phyloP scores from a whole-genome alignment of 2,113 vertebrate species.

The Corvus moneduloides region DNA sequence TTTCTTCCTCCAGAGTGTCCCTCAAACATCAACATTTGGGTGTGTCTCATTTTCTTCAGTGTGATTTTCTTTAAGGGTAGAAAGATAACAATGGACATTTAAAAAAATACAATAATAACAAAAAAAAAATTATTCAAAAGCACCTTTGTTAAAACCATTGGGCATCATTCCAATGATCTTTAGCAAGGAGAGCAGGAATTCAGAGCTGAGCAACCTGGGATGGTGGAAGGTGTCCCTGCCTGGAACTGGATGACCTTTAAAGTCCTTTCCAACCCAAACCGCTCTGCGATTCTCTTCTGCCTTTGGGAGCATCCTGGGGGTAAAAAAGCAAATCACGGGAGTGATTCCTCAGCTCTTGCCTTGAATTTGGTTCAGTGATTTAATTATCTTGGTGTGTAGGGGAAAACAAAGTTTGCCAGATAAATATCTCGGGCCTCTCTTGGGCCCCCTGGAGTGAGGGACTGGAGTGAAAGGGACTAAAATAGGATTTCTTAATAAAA shows the following conservation, averaged over 20 bases:
- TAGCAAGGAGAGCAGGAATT: not conserved
- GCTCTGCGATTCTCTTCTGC: not conserved
- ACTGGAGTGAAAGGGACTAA: not conserved
- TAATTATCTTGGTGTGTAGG: not conserved
- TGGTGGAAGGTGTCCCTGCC: not conserved
- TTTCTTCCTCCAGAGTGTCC: not conserved
- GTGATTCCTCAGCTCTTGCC: not conserved
- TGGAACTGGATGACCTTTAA: not conserved
- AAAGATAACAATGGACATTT: rapidly evolving
- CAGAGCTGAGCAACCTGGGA: not conserved
- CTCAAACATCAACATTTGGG: not conserved
- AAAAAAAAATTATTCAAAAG: not conserved
- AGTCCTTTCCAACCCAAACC: not conserved
- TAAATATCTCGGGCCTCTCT: not conserved
- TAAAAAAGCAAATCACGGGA: not conserved
- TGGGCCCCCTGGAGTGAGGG: not conserved
- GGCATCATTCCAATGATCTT: not conserved
- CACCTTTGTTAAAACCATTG: not conserved
- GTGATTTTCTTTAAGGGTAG: not conserved
- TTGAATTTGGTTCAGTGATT: not conserved
- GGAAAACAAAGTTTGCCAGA: not conserved
- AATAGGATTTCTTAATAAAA: constrained; percentile 5
- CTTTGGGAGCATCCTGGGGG: not conserved
- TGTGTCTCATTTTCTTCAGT: not conserved
- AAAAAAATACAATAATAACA: not conserved